These are phyloP conservation scores for Lethenteron reissneri DNA, from an alignment of 2,113 vertebrate species.

Conservation along the genomic window DNA sequence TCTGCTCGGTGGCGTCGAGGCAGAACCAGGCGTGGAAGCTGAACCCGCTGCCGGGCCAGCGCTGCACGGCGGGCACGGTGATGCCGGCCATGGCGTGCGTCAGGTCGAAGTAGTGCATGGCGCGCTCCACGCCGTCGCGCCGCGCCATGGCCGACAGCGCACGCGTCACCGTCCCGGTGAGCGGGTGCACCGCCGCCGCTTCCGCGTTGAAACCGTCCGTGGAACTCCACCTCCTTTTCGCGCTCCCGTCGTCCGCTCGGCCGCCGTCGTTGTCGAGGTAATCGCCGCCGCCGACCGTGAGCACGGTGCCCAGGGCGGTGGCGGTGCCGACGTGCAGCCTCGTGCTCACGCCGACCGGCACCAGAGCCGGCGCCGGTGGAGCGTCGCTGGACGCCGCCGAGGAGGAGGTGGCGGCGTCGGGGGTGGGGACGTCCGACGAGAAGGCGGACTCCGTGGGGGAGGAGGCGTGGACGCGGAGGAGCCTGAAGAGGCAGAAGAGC, in stretches of 20 bases:
- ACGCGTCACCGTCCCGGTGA: constrained; percentile 28
- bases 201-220: constrained; percentile 10
- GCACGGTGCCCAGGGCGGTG: too few relatives aligned
- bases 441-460: too few relatives aligned
- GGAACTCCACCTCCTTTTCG: too few relatives aligned
- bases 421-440: too few relatives aligned
- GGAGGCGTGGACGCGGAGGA: constrained; percentile 22
- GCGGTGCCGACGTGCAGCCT: too few relatives aligned
- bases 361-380: too few relatives aligned
- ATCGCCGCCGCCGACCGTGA: too few relatives aligned
- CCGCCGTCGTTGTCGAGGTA: too few relatives aligned
- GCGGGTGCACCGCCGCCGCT: constrained; percentile 23
- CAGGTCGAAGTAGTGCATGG: constrained; percentile 68
- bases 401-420: too few relatives aligned
- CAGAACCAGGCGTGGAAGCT: constrained; percentile 88
- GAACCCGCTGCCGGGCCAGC: constrained; percentile 59
- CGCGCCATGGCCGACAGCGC: constrained; percentile 55
- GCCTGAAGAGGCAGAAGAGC: constrained; percentile 40
- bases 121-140: constrained; percentile 28
- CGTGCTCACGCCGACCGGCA: too few relatives aligned
- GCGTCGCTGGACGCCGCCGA: too few relatives aligned
- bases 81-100: constrained; percentile 78
- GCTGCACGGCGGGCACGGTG: constrained; percentile 70
- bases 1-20: constrained; percentile 36
- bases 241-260: too few relatives aligned